These are phyloP conservation scores for Tragelaphus buxtoni DNA, from an alignment of 2,113 vertebrate genomes.

Conservation along the genomic window DNA sequence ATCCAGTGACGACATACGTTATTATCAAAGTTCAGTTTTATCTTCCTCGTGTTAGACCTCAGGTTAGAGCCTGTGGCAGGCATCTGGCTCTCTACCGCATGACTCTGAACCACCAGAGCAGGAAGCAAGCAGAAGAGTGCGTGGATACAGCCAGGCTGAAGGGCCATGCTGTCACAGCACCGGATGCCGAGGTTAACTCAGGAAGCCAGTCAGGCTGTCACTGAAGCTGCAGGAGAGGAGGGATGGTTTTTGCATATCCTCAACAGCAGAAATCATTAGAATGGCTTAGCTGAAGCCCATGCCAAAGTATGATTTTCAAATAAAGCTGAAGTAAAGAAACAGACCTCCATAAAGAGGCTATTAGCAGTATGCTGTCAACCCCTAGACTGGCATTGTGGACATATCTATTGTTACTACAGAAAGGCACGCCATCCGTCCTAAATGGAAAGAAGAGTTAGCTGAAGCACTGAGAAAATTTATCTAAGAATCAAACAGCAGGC, in stretches of 20 bases:
- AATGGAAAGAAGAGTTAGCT: conserved; percentile 92
- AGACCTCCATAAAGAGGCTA: conserved; percentile 88
- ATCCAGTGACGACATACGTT: conserved; percentile 93
- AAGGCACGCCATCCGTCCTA: conserved; percentile 90
- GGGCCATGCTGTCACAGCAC: conserved; percentile 89
- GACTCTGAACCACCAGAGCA: conserved; percentile 90
- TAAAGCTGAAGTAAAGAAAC: conserved; percentile 84
- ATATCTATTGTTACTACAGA: conserved; percentile 94
- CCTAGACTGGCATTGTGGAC: conserved; percentile 91
- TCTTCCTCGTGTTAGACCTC: conserved; percentile 96
- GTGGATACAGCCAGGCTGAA: conserved; percentile 90
- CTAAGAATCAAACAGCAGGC: conserved; percentile 90
- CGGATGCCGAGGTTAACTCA: conserved; percentile 86
- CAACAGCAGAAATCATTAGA: conserved; percentile 92
- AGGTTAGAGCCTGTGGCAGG: conserved; percentile 92
- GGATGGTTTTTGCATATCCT: conserved; percentile 94
- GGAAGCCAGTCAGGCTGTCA: conserved; percentile 92
- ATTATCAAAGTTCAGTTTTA: conserved; percentile 93
- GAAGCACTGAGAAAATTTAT: conserved; percentile 89
- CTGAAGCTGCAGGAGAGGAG: conserved; percentile 93
- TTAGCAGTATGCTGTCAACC: conserved; percentile 94
- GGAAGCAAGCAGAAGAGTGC: conserved; percentile 90
- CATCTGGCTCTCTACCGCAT: conserved; percentile 92
- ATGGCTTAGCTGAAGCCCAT: conserved; percentile 90
- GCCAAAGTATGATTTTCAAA: conserved; percentile 92